Percentiles rank a stretch among this genome's conserved stretches.
These are phyloP conservation scores for Odontophorus gujanensis DNA, from an alignment of 2,113 vertebrate species.

Conservation along the genomic window DNA sequence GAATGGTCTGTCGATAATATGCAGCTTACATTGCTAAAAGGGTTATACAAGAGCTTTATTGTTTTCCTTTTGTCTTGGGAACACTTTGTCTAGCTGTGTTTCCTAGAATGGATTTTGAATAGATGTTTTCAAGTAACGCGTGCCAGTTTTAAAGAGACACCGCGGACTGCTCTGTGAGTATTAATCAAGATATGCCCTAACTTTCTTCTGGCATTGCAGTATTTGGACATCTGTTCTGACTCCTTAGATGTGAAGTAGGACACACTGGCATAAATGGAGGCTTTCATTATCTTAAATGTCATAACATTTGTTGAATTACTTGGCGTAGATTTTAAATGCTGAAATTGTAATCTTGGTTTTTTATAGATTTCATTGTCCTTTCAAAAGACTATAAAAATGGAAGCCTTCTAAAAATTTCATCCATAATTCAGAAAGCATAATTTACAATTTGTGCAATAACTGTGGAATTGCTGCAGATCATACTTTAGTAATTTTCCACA, in stretches of 20 bases:
- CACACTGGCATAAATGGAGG: conserved; percentile 79
- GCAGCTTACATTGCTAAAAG: conserved; percentile 76
- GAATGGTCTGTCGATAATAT: conserved; percentile 78
- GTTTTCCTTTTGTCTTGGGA: conserved; percentile 77
- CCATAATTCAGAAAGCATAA: conserved; percentile 75
- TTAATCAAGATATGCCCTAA: conserved; percentile 82
- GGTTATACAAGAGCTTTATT: conserved; percentile 74
- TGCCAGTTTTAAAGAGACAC: conserved; percentile 81
- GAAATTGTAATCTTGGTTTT: conserved; percentile 78
- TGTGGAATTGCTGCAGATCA: conserved; percentile 64
- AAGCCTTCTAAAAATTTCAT: conserved; percentile 67
- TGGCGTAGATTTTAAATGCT: conserved; percentile 81
- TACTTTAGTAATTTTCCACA: conserved; percentile 69
- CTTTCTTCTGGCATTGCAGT: conserved; percentile 82
- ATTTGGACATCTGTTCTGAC: conserved; percentile 85
- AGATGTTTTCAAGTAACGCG: conserved; percentile 75
- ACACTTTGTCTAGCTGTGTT: conserved; percentile 76
- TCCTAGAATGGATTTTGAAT: conserved; percentile 79
- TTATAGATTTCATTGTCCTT: conserved; percentile 80
- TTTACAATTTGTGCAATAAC: conserved; percentile 75
- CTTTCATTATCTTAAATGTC: conserved; percentile 87
- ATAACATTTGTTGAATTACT: conserved; percentile 87
- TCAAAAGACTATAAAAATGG: conserved; percentile 64
- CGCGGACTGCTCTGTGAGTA: conserved; percentile 68
- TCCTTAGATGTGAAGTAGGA: conserved; percentile 80